Percentiles rank a stretch among this genome's conserved stretches.
phyloP scores from a whole-genome alignment of 2,888 invertebrate genomes.

The Tiliacea aurago region DNA sequence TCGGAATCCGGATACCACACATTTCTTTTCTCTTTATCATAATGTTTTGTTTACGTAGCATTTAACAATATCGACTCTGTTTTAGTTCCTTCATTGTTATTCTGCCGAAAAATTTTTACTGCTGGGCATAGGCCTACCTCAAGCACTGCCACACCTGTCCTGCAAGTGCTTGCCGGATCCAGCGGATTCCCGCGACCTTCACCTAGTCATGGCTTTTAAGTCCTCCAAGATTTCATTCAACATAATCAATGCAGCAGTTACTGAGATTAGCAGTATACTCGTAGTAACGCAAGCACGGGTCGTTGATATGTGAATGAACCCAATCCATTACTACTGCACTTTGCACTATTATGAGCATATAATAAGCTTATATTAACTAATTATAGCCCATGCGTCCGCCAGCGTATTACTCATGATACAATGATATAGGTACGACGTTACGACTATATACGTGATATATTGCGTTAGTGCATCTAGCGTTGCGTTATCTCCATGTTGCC shows the following conservation, averaged over 20 bases:
- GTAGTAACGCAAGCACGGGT: neutral
- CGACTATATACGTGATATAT: conserved; percentile 4
- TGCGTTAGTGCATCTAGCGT: conserved; percentile 17
- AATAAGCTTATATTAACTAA: conserved; percentile 53
- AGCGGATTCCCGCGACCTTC: neutral
- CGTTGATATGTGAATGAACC: conserved; percentile 60
- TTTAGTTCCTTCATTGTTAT: neutral
- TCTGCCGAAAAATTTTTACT: neutral
- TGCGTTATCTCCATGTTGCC: conserved; percentile 30
- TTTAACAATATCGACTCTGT: neutral
- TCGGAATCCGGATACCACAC: conserved; percentile 29
- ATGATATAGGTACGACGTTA: conserved; percentile 17
- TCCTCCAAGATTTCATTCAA: neutral
- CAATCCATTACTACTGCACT: conserved; percentile 52
- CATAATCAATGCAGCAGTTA: neutral
- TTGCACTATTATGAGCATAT: conserved; percentile 55
- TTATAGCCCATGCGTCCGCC: conserved; percentile 51
- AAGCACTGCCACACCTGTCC: neutral
- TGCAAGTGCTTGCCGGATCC: too few relatives aligned
- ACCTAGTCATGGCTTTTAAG: too few relatives aligned
- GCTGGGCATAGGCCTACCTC: neutral
- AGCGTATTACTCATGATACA: conserved; percentile 42
- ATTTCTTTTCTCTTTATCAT: conserved; percentile 23
- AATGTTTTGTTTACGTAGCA: conserved; percentile 1
- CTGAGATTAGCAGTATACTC: neutral